A percentile compares a stretch with the other conserved stretches of the same genome.
These are phyloP conservation scores for Ruditapes philippinarum DNA, from an alignment of 1,140 invertebrate species.

Conservation along the genomic window DNA sequence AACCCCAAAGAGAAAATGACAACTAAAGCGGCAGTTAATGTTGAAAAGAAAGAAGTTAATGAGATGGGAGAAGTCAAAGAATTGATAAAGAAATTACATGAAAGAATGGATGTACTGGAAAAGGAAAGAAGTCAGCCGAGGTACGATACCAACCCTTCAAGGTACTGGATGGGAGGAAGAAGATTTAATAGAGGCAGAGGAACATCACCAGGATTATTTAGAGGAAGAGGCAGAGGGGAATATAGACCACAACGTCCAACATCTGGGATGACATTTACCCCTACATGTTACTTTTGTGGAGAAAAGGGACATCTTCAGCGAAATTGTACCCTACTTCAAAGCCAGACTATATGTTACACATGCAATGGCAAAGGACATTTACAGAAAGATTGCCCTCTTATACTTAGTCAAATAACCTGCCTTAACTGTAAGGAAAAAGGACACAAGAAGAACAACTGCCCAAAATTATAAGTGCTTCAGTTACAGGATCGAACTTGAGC, in stretches of 20 bases:
- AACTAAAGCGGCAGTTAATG: conserved; percentile 7
- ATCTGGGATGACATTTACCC: background rate
- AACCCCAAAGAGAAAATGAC: background rate
- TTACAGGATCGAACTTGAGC: conserved; percentile 28
- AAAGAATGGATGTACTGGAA: background rate
- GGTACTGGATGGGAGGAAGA: background rate
- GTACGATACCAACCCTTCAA: background rate
- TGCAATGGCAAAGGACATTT: conserved; percentile 26
- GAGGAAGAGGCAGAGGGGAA: background rate
- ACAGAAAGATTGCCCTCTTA: background rate
- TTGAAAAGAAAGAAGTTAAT: background rate
- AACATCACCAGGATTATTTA: background rate
- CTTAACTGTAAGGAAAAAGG: conserved; percentile 23
- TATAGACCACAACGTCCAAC: background rate
- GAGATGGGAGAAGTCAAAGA: background rate
- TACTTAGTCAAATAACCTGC: background rate
- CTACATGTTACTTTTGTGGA: background rate
- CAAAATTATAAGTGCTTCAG: conserved; percentile 40
- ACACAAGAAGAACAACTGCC: conserved; percentile 12
- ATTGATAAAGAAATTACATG: background rate
- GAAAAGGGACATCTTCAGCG: background rate
- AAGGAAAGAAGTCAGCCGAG: background rate
- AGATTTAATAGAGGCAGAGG: background rate
- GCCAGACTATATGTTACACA: too few relatives aligned
- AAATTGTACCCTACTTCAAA: background rate